Base-by-base conservation (phyloP, 53 echinoderm and acorn worm species). In the Pentamera pediparva region DNA sequence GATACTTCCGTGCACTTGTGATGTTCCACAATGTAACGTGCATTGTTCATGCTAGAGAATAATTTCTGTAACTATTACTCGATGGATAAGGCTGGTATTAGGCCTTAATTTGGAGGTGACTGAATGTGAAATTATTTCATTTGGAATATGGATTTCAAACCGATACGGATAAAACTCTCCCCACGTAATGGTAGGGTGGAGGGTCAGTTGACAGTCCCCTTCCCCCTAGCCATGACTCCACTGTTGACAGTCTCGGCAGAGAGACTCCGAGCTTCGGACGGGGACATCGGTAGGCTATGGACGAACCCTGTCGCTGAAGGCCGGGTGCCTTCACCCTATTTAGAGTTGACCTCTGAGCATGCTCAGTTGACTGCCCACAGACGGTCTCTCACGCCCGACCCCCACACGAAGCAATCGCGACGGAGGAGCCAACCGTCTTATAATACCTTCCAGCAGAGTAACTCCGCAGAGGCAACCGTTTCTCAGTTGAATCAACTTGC, bases 151-250 rank as follows among this genome's bases (percentile, higher is more conserved):
- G 58, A 57, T 31, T 31, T 57, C 32, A 57, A 28, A 20, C 7
- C 13, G 28, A 13, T 57, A 57, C 58, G 29, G 43, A 29, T 27
- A 36, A 65, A 40, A 65, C 41, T 45, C 19, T 30, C 22, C 24
- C 51, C 50, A 32, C 26, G 49, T 11, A 71, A 71, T 52, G 36
- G 53, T 6, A 12, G 72, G 35, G 54, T 53, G 18, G 72, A 71
- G 72, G 72, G 72, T 13, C 72, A 71, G 35, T 32, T 33, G 32
- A 71, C 54, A 3, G 22, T 71, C 35, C 72, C 72, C 18, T 71
- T 71, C 36, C 72, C 32, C 32, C 49, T 71, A 32, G 72, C 72
- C 17, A 52, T 71, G 4, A 54, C 72, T 37, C 72, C 72, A 30
- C 33, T 71, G 19, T 21, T 71, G 32, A 40, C 22, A 12, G 65